Conservation (phyloP, 2,888 invertebrate species). For the Lathronympha strigana region DNA sequence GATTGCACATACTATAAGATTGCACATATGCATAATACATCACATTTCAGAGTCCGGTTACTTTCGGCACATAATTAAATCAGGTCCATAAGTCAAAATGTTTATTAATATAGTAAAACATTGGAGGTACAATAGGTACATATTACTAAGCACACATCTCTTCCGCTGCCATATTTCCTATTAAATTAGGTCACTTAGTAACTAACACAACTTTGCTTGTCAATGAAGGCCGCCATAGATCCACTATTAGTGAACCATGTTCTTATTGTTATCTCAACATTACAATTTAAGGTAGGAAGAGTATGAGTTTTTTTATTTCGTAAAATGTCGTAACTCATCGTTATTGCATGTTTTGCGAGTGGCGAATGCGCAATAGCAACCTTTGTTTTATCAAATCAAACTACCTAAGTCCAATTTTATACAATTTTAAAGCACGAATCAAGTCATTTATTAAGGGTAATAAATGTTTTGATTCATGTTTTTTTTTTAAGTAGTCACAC, state of each 20-base stretch:
- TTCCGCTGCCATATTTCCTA: conserved; percentile 17
- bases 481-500: too few relatives aligned
- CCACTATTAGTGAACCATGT: neutral
- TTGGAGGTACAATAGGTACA: conserved; percentile 7
- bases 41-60: too few relatives aligned
- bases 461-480: too few relatives aligned
- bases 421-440: too few relatives aligned
- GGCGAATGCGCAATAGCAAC: neutral
- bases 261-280: neutral
- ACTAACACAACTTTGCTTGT: conserved; percentile 22
- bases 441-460: too few relatives aligned
- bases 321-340: neutral
- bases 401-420: too few relatives aligned
- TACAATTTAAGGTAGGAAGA: neutral
- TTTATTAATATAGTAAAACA: neutral
- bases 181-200: conserved; percentile 17
- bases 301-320: neutral
- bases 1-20: too few relatives aligned
- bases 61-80: too few relatives aligned
- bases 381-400: too few relatives aligned
- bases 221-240: conserved; percentile 1
- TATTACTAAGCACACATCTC: conserved; percentile 20
- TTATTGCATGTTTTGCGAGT: neutral
- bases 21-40: too few relatives aligned
- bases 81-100: neutral